phyloP scores from a whole-genome alignment of 1,140 invertebrate genomes.

The Campoletis sonorensis region DNA sequence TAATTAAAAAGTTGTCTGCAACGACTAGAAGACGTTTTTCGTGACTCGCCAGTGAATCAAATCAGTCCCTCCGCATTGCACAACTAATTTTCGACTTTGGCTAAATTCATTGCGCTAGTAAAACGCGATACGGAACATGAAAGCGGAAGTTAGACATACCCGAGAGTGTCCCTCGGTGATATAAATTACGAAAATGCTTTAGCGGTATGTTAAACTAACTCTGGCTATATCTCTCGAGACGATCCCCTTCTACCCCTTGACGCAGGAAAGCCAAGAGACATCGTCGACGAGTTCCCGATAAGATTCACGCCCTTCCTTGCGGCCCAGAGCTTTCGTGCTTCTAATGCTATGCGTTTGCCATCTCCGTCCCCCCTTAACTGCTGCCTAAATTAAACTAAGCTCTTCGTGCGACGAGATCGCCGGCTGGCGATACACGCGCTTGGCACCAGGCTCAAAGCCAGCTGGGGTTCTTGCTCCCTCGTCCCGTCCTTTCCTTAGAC shows the following conservation, averaged over 20 bases:
- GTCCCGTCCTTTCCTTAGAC: neutral
- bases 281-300: slow-evolving; percentile 33
- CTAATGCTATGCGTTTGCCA: slow-evolving; percentile 19
- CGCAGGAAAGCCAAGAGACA: slow-evolving; percentile 4
- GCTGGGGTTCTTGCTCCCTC: neutral
- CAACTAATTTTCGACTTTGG: neutral
- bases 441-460: neutral
- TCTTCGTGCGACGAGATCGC: slow-evolving; percentile 25
- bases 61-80: neutral
- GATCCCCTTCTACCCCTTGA: neutral
- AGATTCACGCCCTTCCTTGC: slow-evolving; percentile 29
- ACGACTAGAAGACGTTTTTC: too few relatives aligned
- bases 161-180: slow-evolving; percentile 20
- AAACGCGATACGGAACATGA: neutral
- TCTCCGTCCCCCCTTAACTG: slow-evolving; percentile 6
- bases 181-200: slow-evolving; percentile 39
- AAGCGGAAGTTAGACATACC: slow-evolving; percentile 20
- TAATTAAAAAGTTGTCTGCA: too few relatives aligned
- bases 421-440: slow-evolving; percentile 22
- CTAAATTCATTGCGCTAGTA: slow-evolving; percentile 5
- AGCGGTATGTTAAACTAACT: slow-evolving; percentile 27
- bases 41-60: neutral
- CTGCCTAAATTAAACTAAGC: slow-evolving; percentile 36
- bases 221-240: neutral
- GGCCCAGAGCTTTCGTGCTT: slow-evolving; percentile 22